Percentiles rank a stretch among this genome's conserved stretches.
phyloP scores from a whole-genome alignment of 2,888 invertebrate species.

The Cyclophora punctaria region DNA sequence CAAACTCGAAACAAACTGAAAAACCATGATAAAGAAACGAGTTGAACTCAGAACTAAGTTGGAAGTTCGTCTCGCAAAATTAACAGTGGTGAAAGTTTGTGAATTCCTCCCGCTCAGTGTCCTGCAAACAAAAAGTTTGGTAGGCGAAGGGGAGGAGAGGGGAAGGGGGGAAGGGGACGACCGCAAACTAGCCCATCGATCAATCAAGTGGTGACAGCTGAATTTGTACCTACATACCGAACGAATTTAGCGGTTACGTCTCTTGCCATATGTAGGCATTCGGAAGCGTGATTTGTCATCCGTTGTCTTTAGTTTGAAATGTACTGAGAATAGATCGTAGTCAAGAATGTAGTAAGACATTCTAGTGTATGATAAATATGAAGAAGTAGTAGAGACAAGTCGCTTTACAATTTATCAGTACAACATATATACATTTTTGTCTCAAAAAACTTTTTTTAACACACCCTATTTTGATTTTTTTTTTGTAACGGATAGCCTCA shows the following conservation, averaged over 20 bases:
- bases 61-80: slow-evolving; percentile 16
- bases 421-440: too few relatives aligned
- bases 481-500: too few relatives aligned
- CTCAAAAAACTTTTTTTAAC: too few relatives aligned
- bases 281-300: slow-evolving; percentile 10
- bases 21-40: too few relatives aligned
- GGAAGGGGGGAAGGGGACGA: slow-evolving; percentile 21
- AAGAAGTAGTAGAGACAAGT: too few relatives aligned
- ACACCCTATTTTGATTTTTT: too few relatives aligned
- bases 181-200: slow-evolving; percentile 33
- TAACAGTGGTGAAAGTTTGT: slow-evolving; percentile 24
- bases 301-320: neutral
- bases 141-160: slow-evolving; percentile 32
- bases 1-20: neutral
- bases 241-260: slow-evolving; percentile 10
- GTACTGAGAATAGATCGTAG: too few relatives aligned
- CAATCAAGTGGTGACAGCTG: slow-evolving; percentile 27
- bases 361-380: too few relatives aligned
- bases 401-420: too few relatives aligned
- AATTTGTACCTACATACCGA: slow-evolving; percentile 23
- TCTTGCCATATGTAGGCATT: slow-evolving; percentile 11
- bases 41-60: slow-evolving; percentile 4
- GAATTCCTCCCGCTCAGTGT: slow-evolving; percentile 21
- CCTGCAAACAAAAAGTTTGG: slow-evolving; percentile 50
- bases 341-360: too few relatives aligned